Evolutionary conservation across 2,113 vertebrate genomes (phyloP).

Genomic region (Phycodurus eques): DNA sequence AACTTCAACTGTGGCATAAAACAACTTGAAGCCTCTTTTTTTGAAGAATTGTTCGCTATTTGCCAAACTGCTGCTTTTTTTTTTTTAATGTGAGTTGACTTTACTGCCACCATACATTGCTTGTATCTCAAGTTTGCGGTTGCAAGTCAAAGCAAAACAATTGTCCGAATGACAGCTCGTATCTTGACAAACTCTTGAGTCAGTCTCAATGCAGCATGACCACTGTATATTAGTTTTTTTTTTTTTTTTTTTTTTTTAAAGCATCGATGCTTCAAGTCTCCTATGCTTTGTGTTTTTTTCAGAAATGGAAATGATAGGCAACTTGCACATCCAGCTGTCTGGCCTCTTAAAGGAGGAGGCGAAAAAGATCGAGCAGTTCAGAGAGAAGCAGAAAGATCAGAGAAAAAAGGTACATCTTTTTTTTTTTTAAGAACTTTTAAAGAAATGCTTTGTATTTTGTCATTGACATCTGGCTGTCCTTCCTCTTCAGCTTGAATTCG

Average conservation of each 20-base stretch:
- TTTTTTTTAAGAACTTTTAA: background rate
- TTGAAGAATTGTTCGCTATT: too few species aligned
- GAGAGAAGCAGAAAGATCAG: conserved; percentile 93
- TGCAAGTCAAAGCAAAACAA: too few species aligned
- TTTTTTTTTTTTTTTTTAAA: background rate
- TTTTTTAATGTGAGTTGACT: too few species aligned
- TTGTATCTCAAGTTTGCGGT: too few species aligned
- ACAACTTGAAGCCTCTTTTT: too few species aligned
- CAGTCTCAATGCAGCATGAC: background rate
- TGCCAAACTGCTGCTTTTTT: too few species aligned
- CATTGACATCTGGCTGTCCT: background rate
- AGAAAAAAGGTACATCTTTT: conserved; percentile 81
- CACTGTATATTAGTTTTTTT: background rate
- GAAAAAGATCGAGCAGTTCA: conserved; percentile 86
- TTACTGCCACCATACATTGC: too few species aligned
- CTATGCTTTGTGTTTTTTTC: conserved; percentile 8
- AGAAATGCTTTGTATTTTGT: background rate
- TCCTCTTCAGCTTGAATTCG: conserved; percentile 77
- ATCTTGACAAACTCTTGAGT: too few species aligned
- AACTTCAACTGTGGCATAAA: too few species aligned
- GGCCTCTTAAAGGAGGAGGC: conserved; percentile 83
- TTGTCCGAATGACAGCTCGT: too few species aligned
- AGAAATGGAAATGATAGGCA: conserved; percentile 91
- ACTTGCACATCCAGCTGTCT: conserved; percentile 87
- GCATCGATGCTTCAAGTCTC: background rate